phyloP scores from a whole-genome alignment of 2,113 vertebrate genomes.

The Microcebus jonahi region DNA sequence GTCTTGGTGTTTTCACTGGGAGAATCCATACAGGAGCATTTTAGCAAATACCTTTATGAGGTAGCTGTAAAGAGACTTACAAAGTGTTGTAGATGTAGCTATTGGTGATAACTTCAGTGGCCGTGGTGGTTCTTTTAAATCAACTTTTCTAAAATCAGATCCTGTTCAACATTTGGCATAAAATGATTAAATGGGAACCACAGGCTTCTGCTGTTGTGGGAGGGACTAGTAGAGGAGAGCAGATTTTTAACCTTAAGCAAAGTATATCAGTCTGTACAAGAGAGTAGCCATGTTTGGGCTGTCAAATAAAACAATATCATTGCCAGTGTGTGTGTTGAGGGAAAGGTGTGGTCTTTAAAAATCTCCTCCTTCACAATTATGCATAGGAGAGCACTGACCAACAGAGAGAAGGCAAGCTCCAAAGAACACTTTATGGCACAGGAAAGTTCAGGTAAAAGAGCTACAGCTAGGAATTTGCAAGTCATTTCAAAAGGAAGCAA shows the following conservation, averaged over 20 bases:
- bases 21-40: neutral
- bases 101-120: neutral
- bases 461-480: neutral
- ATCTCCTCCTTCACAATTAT: neutral
- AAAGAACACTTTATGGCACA: neutral
- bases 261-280: neutral
- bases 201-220: neutral
- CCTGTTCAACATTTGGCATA: neutral
- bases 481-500: constrained; percentile 17
- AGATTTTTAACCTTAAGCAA: neutral
- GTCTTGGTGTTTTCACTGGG: neutral
- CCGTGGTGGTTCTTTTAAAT: neutral
- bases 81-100: neutral
- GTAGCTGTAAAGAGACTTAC: neutral
- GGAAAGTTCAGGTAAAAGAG: neutral
- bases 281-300: neutral
- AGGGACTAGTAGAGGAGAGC: neutral
- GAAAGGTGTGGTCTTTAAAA: neutral
- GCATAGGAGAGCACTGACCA: neutral
- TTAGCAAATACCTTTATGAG: neutral
- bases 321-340: neutral
- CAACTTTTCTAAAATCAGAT: neutral
- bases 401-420: neutral
- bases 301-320: neutral
- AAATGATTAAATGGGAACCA: neutral